Percentiles rank a stretch among this genome's conserved stretches.
phyloP scores from a whole-genome alignment of 2,888 invertebrate genomes.

The Pristionchus japonicus region DNA sequence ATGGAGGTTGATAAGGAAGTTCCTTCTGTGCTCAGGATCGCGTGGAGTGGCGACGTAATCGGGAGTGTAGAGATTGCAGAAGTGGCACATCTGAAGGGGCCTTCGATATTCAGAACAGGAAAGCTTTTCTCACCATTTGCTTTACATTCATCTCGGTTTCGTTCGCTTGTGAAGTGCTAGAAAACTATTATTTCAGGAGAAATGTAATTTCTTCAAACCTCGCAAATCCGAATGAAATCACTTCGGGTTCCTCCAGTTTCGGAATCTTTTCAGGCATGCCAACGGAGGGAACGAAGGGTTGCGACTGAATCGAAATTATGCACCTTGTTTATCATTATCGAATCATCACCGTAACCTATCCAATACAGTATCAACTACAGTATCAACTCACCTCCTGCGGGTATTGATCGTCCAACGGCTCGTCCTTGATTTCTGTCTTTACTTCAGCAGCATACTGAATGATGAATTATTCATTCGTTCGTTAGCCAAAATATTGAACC shows the following conservation, averaged over 20 bases:
- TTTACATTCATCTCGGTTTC: no score
- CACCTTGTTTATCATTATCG: neutral
- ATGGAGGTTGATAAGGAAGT: neutral
- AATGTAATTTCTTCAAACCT: neutral
- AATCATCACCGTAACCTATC: neutral
- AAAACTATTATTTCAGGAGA: neutral
- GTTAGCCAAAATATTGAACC: no score
- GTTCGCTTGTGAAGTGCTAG: neutral
- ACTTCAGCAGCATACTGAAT: no score
- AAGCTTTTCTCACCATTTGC: no score
- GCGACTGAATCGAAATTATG: neutral
- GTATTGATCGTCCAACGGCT: neutral
- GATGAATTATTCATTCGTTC: no score
- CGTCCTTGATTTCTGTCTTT: neutral
- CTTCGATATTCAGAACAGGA: no score
- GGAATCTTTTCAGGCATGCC: neutral
- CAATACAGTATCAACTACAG: neutral
- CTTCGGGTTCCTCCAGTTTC: neutral
- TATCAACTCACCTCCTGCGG: neutral
- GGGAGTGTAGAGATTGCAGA: neutral
- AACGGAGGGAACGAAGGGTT: neutral
- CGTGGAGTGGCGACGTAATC: neutral
- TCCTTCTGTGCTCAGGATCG: neutral
- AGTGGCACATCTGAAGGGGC: neutral
- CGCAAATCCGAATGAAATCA: neutral